Evolutionary conservation across 2,888 invertebrate species (phyloP).

Genomic region (Conomelus anceps): DNA sequence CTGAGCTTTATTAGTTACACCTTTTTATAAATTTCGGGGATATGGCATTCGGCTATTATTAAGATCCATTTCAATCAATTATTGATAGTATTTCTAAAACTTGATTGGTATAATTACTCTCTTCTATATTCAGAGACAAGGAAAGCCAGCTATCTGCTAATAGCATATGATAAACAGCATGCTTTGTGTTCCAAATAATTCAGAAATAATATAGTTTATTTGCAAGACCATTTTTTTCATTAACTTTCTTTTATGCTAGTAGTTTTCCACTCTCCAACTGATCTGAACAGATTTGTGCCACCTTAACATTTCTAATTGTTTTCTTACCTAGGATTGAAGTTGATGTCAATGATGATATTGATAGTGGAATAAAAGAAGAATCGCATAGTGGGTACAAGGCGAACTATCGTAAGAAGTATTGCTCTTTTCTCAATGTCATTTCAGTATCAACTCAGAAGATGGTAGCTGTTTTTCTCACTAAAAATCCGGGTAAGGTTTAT

Average conservation of each 20-base stretch:
- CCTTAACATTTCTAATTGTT: neutral
- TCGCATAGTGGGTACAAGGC: neutral
- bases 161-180: no score
- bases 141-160: no score
- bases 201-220: no score
- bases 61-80: no score
- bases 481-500: neutral
- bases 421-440: neutral
- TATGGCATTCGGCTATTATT: no score
- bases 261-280: neutral
- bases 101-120: no score
- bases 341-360: neutral
- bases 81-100: no score
- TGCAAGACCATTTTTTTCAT: no score
- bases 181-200: no score
- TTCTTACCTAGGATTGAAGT: neutral
- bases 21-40: no score
- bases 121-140: no score
- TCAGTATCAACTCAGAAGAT: neutral
- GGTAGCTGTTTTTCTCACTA: neutral
- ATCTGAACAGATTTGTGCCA: neutral
- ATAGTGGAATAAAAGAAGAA: neutral
- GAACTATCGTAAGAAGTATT: neutral
- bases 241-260: neutral
- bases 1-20: no score